These are phyloP conservation scores for Stichodactyla helianthus DNA, from an alignment of 64 coral and sea anemone genomes.

Conservation along the genomic window DNA sequence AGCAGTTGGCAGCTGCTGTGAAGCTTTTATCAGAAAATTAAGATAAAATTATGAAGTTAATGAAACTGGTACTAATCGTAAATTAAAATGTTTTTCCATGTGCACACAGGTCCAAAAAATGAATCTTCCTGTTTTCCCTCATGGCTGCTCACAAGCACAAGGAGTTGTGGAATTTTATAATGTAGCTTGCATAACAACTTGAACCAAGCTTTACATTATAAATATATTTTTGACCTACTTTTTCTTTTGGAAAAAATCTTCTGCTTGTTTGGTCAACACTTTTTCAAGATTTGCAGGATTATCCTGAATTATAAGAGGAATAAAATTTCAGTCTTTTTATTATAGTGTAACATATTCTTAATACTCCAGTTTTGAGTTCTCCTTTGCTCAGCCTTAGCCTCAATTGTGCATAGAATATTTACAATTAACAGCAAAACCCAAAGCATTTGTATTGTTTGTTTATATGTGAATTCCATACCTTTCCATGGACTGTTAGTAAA, in stretches of 20 bases:
- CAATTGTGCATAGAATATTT: no score
- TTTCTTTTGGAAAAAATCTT: constrained; percentile 79
- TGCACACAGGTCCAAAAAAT: neutral
- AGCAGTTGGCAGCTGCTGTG: constrained; percentile 76
- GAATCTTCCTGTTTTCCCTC: neutral
- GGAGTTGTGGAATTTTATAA: no score
- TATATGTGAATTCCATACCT: no score
- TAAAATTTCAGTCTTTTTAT: neutral
- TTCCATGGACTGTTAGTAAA: no score
- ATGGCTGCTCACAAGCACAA: neutral
- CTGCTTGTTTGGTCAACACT: constrained; percentile 89
- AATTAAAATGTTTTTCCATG: neutral
- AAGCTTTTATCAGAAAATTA: constrained; percentile 5
- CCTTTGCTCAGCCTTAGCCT: no score
- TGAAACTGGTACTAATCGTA: neutral
- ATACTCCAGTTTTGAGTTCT: no score
- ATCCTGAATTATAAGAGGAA: constrained; percentile 25
- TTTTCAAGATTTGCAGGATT: constrained; percentile 90
- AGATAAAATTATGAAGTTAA: neutral
- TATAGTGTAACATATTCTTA: no score
- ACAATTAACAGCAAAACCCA: no score
- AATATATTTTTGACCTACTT: constrained; percentile 25
- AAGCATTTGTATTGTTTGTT: no score
- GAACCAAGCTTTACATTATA: no score
- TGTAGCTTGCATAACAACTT: no score